Percentiles rank a stretch among this genome's conserved stretches.
Evolutionary conservation across 2,888 invertebrate genomes (phyloP).

Genomic region (Pandemis cinnamomeana): DNA sequence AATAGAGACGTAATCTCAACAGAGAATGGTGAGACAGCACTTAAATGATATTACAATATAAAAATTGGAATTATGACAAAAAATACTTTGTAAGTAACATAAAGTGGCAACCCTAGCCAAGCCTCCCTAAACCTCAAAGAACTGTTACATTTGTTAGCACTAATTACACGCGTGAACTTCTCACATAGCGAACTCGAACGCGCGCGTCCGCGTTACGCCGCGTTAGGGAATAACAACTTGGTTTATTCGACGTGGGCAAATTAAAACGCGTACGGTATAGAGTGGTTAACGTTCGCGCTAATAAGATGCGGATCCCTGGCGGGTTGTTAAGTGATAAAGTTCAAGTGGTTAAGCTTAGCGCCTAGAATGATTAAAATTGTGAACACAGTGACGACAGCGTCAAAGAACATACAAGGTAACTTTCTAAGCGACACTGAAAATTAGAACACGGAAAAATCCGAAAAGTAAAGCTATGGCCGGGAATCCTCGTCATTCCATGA

Average conservation of each 20-base stretch:
- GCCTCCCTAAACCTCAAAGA: slow-evolving; percentile 30
- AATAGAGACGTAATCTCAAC: too few relatives aligned
- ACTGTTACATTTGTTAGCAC: slow-evolving; percentile 39
- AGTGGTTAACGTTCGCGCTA: slow-evolving; percentile 24
- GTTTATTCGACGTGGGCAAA: slow-evolving; percentile 27
- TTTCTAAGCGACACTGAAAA: too few relatives aligned
- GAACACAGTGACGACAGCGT: background rate
- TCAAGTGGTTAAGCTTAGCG: background rate
- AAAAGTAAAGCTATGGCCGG: too few relatives aligned
- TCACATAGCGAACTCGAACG: slow-evolving; percentile 34
- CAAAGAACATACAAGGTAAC: background rate
- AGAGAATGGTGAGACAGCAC: too few relatives aligned
- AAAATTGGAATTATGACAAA: too few relatives aligned
- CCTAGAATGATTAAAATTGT: background rate
- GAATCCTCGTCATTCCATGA: too few relatives aligned
- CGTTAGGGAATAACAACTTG: slow-evolving; percentile 36
- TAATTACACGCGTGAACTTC: slow-evolving; percentile 40
- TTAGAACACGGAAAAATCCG: too few relatives aligned
- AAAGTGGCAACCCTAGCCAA: background rate
- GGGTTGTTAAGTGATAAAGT: slow-evolving; percentile 3
- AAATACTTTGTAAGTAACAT: background rate
- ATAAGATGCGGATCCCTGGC: slow-evolving; percentile 19
- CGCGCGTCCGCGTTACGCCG: slow-evolving; percentile 29
- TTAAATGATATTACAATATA: too few relatives aligned
- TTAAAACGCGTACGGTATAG: slow-evolving; percentile 34